These are phyloP conservation scores for Phataginus tricuspis DNA, from an alignment of 2,797 vertebrate genomes.

Conservation along the genomic window DNA sequence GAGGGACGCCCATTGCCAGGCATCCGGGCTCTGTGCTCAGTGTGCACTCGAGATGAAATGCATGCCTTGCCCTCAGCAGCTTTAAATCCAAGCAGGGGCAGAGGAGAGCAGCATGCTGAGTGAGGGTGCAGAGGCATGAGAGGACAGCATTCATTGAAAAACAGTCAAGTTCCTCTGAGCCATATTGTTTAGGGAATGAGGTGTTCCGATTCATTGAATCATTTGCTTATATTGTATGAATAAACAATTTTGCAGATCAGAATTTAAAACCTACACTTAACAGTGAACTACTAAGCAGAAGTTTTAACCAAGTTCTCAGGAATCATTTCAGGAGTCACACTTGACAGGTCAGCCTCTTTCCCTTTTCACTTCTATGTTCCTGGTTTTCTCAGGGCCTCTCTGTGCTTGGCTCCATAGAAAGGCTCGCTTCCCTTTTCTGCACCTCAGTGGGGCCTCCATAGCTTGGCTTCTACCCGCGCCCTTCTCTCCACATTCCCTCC, in stretches of 20 bases:
- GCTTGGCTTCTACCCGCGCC: neutral
- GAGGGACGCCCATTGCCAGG: neutral
- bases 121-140: neutral
- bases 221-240: neutral
- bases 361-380: neutral
- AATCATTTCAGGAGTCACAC: neutral
- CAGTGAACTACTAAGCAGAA: neutral
- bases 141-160: neutral
- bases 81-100: accelerated
- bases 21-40: accelerated
- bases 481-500: neutral
- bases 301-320: neutral
- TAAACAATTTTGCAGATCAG: neutral
- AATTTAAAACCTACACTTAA: neutral
- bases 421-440: neutral
- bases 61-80: accelerated
- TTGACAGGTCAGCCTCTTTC: neutral
- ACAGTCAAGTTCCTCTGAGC: neutral
- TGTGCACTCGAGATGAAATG: accelerated
- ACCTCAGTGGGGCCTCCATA: conserved; percentile 34
- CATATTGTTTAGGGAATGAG: neutral
- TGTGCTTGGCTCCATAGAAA: conserved; percentile 10
- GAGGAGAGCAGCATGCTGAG: neutral
- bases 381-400: neutral
- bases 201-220: neutral